These are phyloP conservation scores for Agrochola macilenta DNA, from an alignment of 2,888 invertebrate species.

Conservation along the genomic window DNA sequence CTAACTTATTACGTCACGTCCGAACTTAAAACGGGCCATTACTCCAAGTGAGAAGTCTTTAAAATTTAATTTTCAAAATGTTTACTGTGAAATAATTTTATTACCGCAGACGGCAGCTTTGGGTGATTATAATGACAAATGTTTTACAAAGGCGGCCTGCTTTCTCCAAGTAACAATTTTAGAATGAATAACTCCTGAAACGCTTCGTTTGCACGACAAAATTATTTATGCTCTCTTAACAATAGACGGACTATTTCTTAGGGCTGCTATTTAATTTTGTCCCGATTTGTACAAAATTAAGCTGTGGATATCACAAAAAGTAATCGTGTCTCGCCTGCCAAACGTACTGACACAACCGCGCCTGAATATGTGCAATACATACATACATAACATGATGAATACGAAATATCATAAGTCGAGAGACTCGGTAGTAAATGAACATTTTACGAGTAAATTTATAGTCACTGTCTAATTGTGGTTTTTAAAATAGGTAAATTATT, in stretches of 20 bases:
- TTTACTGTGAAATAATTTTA: constrained; percentile 83
- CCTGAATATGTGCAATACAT: background rate
- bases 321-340: background rate
- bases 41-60: constrained; percentile 73
- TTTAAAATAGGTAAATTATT: background rate
- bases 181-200: constrained; percentile 68
- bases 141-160: constrained; percentile 70
- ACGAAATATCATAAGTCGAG: background rate
- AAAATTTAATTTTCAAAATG: constrained; percentile 83
- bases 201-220: constrained; percentile 63
- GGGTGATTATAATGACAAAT: constrained; percentile 80
- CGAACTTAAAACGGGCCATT: constrained; percentile 69
- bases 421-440: background rate
- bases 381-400: background rate
- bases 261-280: constrained; percentile 22
- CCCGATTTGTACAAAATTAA: background rate
- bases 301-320: background rate
- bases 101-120: constrained; percentile 78
- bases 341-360: no score
- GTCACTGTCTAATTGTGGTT: background rate
- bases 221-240: constrained; percentile 59
- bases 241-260: constrained; percentile 56
- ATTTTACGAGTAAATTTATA: background rate
- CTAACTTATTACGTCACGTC: constrained; percentile 68
- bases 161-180: constrained; percentile 68